phyloP scores from a whole-genome alignment of 1,140 invertebrate genomes.

The Saxidomus purpurata region DNA sequence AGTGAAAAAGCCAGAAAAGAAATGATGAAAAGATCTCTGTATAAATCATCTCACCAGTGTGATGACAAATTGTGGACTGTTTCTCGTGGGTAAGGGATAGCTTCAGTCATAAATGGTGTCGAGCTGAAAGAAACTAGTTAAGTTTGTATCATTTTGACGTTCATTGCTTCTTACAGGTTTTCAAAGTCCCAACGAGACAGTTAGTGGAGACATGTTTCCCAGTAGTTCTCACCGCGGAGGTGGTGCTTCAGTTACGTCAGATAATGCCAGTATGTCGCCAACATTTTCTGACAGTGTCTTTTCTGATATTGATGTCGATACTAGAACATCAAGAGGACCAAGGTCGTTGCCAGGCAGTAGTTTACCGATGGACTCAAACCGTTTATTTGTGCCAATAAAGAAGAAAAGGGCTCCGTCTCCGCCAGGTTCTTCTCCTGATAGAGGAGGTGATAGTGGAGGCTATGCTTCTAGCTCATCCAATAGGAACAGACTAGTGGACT shows the following conservation, averaged over 20 bases:
- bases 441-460: constrained; percentile 14
- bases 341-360: not conserved
- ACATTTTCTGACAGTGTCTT: constrained; percentile 61
- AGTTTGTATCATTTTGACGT: no score
- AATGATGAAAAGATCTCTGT: no score
- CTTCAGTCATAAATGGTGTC: no score
- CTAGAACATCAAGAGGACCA: not conserved
- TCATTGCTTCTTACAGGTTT: no score
- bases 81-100: no score
- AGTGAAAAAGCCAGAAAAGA: no score
- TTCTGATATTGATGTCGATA: constrained; percentile 30
- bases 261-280: constrained; percentile 56
- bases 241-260: not conserved
- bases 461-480: not conserved
- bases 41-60: no score
- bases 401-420: constrained; percentile 50
- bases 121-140: no score
- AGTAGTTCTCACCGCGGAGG: not conserved
- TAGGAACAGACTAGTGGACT: constrained; percentile 41
- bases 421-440: constrained; percentile 21
- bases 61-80: no score
- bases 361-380: constrained; percentile 25
- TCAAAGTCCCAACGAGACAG: constrained; percentile 10
- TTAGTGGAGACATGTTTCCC: constrained; percentile 8
- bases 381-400: constrained; percentile 64